phyloP scores from a whole-genome alignment of 2,797 vertebrate genomes.

The Geotria australis region DNA sequence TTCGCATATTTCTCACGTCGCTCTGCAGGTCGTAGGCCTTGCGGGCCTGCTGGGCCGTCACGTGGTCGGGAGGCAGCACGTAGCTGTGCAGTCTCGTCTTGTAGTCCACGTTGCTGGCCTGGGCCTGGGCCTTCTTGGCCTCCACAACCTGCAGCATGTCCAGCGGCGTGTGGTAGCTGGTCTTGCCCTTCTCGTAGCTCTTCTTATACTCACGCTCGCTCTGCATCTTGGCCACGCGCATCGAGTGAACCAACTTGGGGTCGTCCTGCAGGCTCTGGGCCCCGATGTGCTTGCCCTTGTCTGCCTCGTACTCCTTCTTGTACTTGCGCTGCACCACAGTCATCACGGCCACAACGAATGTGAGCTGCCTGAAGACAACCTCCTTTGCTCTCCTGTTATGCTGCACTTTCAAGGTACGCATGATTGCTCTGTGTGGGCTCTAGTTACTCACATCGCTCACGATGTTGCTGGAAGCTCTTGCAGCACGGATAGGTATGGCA shows the following conservation, averaged over 20 bases:
- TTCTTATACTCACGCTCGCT: background rate
- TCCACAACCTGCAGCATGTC: background rate
- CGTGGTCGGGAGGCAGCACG: background rate
- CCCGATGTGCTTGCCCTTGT: background rate
- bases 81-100: background rate
- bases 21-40: background rate
- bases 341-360: background rate
- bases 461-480: background rate
- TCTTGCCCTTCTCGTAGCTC: background rate
- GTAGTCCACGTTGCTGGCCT: background rate
- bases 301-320: background rate
- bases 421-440: background rate
- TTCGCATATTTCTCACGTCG: background rate
- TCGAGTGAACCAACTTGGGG: background rate
- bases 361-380: no score
- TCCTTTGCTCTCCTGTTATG: no score
- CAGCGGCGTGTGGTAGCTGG: background rate
- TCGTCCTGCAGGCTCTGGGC: background rate
- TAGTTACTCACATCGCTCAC: background rate
- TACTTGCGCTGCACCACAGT: background rate
- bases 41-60: background rate
- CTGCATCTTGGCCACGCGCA: background rate
- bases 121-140: background rate
- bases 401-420: no score
- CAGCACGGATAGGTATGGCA: background rate